Evolutionary conservation across 2,888 invertebrate species (phyloP).

Genomic region (Eupithecia subfuscata): DNA sequence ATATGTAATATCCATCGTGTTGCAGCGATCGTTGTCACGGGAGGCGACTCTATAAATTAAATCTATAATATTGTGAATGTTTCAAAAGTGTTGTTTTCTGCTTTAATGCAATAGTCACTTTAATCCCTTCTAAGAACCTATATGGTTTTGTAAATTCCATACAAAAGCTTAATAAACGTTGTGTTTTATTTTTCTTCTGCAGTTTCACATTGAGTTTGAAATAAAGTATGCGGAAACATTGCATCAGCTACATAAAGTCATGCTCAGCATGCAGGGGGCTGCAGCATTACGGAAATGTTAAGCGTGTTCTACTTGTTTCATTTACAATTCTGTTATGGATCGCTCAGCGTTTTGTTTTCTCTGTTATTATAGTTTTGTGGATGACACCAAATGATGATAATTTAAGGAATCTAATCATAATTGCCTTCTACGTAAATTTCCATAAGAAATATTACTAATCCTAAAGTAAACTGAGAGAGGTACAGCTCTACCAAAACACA

Average conservation of each 20-base stretch:
- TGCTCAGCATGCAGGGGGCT: slow-evolving; percentile 21
- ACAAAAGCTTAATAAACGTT: background rate
- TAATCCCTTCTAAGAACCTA: background rate
- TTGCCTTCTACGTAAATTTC: background rate
- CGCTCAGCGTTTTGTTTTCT: slow-evolving; percentile 10
- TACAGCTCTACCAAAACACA: background rate
- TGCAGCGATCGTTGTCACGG: background rate
- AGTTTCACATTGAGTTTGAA: slow-evolving; percentile 27
- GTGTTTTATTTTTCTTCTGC: background rate
- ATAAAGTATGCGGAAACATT: slow-evolving; percentile 46
- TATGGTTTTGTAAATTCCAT: background rate
- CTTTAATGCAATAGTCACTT: background rate
- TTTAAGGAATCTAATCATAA: background rate
- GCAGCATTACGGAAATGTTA: slow-evolving; percentile 25
- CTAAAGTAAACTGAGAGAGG: background rate
- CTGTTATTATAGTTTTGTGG: slow-evolving; percentile 10
- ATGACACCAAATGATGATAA: background rate
- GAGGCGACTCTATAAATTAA: background rate
- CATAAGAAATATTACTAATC: background rate
- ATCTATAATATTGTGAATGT: background rate
- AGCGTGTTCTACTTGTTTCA: slow-evolving; percentile 22
- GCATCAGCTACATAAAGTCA: slow-evolving; percentile 37
- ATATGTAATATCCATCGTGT: background rate
- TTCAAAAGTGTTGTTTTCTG: background rate
- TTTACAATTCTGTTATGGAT: slow-evolving; percentile 23